These are phyloP conservation scores for Mesorhabditis sp. DNA, from an alignment of 2,888 invertebrate species.

Conservation along the genomic window DNA sequence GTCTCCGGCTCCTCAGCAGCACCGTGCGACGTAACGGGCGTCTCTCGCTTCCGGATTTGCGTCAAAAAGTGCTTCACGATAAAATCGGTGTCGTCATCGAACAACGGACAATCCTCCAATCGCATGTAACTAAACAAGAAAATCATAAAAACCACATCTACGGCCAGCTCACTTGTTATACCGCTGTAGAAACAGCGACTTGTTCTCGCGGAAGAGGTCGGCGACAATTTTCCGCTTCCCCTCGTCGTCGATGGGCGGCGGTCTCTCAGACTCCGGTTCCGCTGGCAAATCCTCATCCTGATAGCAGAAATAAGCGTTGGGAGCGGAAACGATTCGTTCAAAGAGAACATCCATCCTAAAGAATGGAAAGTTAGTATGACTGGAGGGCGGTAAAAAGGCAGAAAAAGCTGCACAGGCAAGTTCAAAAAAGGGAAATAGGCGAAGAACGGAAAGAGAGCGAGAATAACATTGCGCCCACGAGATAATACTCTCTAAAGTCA, in stretches of 20 bases:
- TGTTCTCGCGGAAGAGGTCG: slow-evolving; percentile 25
- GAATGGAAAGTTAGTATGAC: not conserved
- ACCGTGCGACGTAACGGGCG: not conserved
- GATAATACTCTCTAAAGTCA: too few relatives aligned
- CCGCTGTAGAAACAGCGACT: slow-evolving; percentile 39
- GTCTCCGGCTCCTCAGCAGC: not conserved
- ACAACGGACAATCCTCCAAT: slow-evolving; percentile 23
- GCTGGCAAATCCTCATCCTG: slow-evolving; percentile 26
- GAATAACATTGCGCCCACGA: too few relatives aligned
- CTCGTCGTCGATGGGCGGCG: slow-evolving; percentile 14
- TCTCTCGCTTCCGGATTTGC: slow-evolving; percentile 12
- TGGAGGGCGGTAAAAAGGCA: too few relatives aligned
- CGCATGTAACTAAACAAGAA: slow-evolving; percentile 16
- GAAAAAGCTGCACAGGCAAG: too few relatives aligned
- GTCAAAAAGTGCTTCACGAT: slow-evolving; percentile 22
- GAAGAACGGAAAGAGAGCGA: too few relatives aligned
- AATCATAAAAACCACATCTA: slow-evolving; percentile 15
- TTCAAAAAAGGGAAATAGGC: too few relatives aligned
- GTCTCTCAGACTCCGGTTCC: slow-evolving; percentile 32
- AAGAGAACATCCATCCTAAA: slow-evolving; percentile 25
- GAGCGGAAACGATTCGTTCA: slow-evolving; percentile 22
- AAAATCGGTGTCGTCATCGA: slow-evolving; percentile 24
- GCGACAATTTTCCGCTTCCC: slow-evolving; percentile 31
- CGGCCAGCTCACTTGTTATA: slow-evolving; percentile 20
- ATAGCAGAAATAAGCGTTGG: slow-evolving; percentile 39